Conservation (phyloP, 2,888 invertebrate species). For the Eumerus sabulonum region DNA sequence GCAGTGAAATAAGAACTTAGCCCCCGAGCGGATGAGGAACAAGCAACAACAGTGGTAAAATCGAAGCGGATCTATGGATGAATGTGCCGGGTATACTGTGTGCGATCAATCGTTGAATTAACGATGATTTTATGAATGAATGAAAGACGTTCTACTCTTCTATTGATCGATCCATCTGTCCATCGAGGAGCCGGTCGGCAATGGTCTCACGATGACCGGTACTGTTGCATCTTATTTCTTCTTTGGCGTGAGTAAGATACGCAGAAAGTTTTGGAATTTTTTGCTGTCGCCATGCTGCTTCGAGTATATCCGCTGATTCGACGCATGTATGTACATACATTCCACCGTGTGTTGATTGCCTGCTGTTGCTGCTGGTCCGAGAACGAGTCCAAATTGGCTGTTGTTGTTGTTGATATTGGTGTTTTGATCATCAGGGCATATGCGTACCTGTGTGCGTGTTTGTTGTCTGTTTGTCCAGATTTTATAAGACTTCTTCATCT, state of each 20-base stretch:
- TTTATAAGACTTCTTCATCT: slow-evolving; percentile 66
- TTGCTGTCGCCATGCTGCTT: slow-evolving; percentile 27
- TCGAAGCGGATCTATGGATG: slow-evolving; percentile 57
- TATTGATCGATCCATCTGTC: slow-evolving; percentile 17
- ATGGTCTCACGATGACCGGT: neutral
- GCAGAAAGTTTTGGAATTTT: slow-evolving; percentile 74
- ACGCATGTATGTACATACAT: slow-evolving; percentile 38
- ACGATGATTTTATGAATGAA: slow-evolving; percentile 68
- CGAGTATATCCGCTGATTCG: slow-evolving; percentile 15
- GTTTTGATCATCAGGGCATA: slow-evolving; percentile 10
- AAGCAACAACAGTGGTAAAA: slow-evolving; percentile 16
- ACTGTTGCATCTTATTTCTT: slow-evolving; percentile 5
- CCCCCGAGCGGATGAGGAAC: slow-evolving; percentile 70
- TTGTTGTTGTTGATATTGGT: slow-evolving; percentile 20
- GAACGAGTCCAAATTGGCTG: slow-evolving; percentile 3
- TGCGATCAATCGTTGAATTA: slow-evolving; percentile 52
- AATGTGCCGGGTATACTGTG: slow-evolving; percentile 17
- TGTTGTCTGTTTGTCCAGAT: slow-evolving; percentile 61
- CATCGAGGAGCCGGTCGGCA: slow-evolving; percentile 22
- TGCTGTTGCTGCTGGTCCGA: neutral
- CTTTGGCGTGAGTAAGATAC: slow-evolving; percentile 42
- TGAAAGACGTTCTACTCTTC: slow-evolving; percentile 40
- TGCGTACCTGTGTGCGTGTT: slow-evolving; percentile 47
- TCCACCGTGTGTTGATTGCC: slow-evolving; percentile 26
- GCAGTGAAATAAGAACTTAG: slow-evolving; percentile 30